These are phyloP conservation scores for Uromys caudimaculatus DNA, from an alignment of 2,797 vertebrate genomes.

Conservation along the genomic window DNA sequence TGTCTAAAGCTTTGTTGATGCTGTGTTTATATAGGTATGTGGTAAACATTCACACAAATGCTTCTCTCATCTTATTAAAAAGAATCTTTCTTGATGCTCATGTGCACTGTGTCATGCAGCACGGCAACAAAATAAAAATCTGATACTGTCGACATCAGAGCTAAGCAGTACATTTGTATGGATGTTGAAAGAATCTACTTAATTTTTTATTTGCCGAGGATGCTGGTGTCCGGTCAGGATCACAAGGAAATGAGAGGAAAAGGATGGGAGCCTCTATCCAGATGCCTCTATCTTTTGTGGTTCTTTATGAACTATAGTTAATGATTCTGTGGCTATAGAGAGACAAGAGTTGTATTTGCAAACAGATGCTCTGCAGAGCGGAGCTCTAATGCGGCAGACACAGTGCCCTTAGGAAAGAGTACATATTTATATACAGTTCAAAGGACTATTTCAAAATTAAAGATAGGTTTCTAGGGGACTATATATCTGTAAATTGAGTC, in stretches of 20 bases:
- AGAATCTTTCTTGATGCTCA: neutral
- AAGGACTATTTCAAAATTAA: slow-evolving; percentile 54
- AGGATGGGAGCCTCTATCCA: neutral
- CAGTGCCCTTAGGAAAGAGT: neutral
- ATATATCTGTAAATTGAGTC: neutral
- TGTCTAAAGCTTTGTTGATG: neutral
- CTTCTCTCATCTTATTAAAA: neutral
- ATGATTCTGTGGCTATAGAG: neutral
- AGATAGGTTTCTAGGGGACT: neutral
- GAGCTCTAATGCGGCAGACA: neutral
- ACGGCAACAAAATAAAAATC: neutral
- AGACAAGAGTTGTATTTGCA: neutral
- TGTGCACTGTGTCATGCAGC: neutral
- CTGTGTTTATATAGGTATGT: neutral
- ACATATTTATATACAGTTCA: neutral
- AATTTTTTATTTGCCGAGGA: neutral
- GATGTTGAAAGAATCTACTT: neutral
- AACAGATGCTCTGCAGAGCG: neutral
- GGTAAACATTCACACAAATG: neutral
- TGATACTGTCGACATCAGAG: neutral
- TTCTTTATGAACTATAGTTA: neutral
- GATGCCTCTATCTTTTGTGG: neutral
- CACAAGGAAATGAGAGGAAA: neutral
- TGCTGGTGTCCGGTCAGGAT: neutral
- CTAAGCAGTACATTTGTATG: neutral